Evolutionary conservation across 2,888 invertebrate genomes (phyloP).

Genomic region (Leptothorax acervorum): DNA sequence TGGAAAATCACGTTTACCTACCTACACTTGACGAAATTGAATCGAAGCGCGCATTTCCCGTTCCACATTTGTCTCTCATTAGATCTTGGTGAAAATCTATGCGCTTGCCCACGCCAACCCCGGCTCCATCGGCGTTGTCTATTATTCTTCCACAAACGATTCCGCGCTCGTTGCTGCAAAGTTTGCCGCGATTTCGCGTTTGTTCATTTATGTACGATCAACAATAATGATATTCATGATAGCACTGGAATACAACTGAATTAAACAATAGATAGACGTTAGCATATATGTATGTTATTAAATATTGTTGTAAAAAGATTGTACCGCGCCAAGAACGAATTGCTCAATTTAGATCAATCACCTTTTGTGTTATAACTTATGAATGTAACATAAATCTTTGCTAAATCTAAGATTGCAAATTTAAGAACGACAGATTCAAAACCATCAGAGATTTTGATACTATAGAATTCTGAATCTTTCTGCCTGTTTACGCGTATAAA

Average conservation of each 20-base stretch:
- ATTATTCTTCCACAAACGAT: slow-evolving; percentile 31
- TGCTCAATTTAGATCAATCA: background rate
- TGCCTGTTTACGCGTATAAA: background rate
- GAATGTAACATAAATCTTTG: background rate
- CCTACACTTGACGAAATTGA: background rate
- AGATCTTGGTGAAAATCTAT: slow-evolving; percentile 42
- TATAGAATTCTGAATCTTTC: background rate
- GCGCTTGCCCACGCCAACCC: background rate
- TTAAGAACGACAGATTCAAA: background rate
- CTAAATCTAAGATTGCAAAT: background rate
- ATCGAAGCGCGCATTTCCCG: slow-evolving; percentile 12
- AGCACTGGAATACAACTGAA: background rate
- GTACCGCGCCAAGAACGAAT: background rate
- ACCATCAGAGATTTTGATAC: background rate
- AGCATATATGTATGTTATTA: slow-evolving; percentile 3
- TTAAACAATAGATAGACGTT: background rate
- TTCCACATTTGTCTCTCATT: slow-evolving; percentile 42
- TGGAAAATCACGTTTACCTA: slow-evolving; percentile 34
- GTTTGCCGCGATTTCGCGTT: background rate
- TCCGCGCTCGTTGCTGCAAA: slow-evolving; percentile 6
- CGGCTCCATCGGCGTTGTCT: background rate
- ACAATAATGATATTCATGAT: slow-evolving; percentile 19
- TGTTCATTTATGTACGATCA: slow-evolving; percentile 11
- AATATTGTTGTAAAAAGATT: background rate
- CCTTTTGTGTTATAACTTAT: background rate